Evolutionary conservation across 2,113 vertebrate genomes (phyloP).

Genomic region (Mixornis gularis): DNA sequence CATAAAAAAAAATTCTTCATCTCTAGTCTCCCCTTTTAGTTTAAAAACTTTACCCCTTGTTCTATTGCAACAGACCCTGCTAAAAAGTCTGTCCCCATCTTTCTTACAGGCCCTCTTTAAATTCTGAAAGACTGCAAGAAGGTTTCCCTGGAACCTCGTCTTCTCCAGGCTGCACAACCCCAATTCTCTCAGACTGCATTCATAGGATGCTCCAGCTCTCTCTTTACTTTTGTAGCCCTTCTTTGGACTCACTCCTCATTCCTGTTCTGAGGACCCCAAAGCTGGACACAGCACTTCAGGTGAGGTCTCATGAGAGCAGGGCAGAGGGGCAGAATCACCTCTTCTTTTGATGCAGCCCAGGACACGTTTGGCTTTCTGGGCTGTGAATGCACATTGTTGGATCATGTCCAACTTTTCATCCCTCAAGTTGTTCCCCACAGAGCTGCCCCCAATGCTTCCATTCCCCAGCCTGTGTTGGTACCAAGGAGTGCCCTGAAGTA

Average conservation of each 20-base stretch:
- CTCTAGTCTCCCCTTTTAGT: neutral
- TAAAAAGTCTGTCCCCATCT: neutral
- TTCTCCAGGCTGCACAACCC: neutral
- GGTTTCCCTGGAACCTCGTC: neutral
- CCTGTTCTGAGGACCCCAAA: neutral
- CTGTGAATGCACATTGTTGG: neutral
- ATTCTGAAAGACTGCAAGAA: neutral
- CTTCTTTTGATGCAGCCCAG: neutral
- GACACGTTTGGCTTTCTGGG: neutral
- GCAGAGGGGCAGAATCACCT: neutral
- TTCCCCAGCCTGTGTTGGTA: neutral
- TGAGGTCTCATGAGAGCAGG: neutral
- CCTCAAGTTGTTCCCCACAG: neutral
- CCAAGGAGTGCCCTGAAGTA: fast-evolving
- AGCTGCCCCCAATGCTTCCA: neutral
- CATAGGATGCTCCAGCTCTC: neutral
- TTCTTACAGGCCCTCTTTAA: neutral
- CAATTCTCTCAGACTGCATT: neutral
- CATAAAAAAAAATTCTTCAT: neutral
- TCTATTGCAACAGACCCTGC: neutral
- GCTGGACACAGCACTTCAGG: neutral
- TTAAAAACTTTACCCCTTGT: neutral
- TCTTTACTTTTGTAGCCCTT: neutral
- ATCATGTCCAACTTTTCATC: neutral
- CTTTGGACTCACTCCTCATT: neutral